A percentile compares a stretch with the other conserved stretches of the same genome.
Conservation (phyloP, 30 jellyfish, hydroid and myxozoan species). For the Pelagia noctiluca region DNA sequence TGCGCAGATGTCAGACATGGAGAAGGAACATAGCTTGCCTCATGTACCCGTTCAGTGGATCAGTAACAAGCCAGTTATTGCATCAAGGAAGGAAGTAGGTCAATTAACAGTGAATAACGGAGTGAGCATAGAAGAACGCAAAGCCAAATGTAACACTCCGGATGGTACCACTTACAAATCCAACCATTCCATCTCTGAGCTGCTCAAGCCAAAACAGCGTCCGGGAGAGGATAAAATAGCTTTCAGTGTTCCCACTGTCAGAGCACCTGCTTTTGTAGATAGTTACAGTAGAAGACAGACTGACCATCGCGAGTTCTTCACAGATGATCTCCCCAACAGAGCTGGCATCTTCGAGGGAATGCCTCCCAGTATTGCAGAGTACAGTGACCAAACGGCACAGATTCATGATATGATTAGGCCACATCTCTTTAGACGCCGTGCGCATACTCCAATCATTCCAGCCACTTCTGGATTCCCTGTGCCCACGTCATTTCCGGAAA, state of each 20-base stretch:
- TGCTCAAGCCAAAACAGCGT: slow-evolving; percentile 70
- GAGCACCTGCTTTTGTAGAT: neutral
- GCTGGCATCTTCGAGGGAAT: slow-evolving; percentile 25
- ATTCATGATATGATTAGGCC: slow-evolving; percentile 37
- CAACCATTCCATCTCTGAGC: slow-evolving; percentile 77
- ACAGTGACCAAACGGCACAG: slow-evolving; percentile 31
- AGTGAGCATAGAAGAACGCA: slow-evolving; percentile 14
- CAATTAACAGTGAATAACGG: no score
- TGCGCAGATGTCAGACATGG: neutral
- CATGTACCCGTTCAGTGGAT: slow-evolving; percentile 25
- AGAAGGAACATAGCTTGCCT: slow-evolving; percentile 6
- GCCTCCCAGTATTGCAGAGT: slow-evolving; percentile 36
- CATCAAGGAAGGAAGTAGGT: neutral
- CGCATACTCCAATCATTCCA: slow-evolving; percentile 50
- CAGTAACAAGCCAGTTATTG: neutral
- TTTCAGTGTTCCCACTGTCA: slow-evolving; percentile 11
- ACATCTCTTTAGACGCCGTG: slow-evolving; percentile 40
- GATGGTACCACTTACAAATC: slow-evolving; percentile 21
- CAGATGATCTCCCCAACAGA: slow-evolving; percentile 35
- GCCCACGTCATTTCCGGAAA: slow-evolving; percentile 30
- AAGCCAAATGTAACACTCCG: no score
- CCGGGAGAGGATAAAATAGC: slow-evolving; percentile 27
- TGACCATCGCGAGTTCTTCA: slow-evolving; percentile 10
- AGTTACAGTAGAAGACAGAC: slow-evolving; percentile 1
- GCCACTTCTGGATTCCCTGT: slow-evolving; percentile 17